Percentiles rank a stretch among this genome's conserved stretches.
These are phyloP conservation scores for Ceratina japonica DNA, from an alignment of 1,140 invertebrate species.

Conservation along the genomic window DNA sequence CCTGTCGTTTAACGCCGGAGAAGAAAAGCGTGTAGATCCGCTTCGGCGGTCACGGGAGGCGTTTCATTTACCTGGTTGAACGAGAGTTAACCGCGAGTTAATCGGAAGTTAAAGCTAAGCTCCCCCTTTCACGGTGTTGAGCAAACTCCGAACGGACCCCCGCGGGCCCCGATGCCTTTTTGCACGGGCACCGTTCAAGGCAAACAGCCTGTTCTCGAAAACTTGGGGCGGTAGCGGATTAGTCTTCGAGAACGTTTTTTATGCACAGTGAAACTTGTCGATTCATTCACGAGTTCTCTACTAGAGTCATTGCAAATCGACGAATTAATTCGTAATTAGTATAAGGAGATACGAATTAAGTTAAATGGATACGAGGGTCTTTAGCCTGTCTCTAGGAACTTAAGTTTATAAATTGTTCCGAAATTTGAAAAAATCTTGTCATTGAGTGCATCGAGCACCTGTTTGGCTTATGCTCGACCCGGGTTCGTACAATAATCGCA, in stretches of 20 bases:
- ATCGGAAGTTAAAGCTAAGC: slow-evolving; percentile 68
- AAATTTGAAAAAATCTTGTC: too few relatives aligned
- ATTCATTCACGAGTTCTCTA: too few relatives aligned
- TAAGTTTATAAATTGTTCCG: too few relatives aligned
- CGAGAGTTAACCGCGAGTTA: slow-evolving; percentile 57
- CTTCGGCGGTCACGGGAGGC: slow-evolving; percentile 38
- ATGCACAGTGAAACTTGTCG: too few relatives aligned
- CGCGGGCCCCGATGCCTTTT: slow-evolving; percentile 39
- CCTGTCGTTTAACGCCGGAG: background rate
- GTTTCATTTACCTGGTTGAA: slow-evolving; percentile 61
- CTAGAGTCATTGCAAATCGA: too few relatives aligned
- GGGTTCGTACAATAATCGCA: too few relatives aligned
- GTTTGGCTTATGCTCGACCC: too few relatives aligned
- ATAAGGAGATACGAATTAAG: background rate
- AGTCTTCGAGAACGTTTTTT: too few relatives aligned
- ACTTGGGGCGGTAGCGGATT: background rate
- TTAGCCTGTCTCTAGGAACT: too few relatives aligned
- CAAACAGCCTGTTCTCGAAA: slow-evolving; percentile 28
- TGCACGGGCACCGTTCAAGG: slow-evolving; percentile 27
- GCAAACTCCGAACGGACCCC: slow-evolving; percentile 57
- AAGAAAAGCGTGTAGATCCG: slow-evolving; percentile 17
- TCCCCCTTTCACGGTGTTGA: slow-evolving; percentile 50
- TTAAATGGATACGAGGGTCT: too few relatives aligned
- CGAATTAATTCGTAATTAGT: background rate
- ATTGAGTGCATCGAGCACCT: too few relatives aligned